Conservation (phyloP, 1,140 invertebrate species). For the Saccostrea glomerata region DNA sequence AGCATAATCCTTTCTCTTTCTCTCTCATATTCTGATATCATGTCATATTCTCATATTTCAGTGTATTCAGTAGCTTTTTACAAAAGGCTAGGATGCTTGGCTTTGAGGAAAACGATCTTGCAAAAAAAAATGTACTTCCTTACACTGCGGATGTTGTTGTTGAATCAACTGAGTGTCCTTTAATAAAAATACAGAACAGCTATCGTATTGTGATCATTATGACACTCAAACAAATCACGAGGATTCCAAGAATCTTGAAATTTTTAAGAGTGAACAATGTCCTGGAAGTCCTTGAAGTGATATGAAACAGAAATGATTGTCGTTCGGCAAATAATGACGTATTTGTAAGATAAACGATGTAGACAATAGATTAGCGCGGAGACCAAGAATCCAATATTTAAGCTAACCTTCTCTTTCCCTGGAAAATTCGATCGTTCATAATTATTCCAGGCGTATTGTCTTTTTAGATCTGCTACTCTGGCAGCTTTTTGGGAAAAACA, state of each 20-base stretch:
- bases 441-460: neutral
- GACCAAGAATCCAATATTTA: neutral
- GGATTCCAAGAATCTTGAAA: neutral
- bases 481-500: neutral
- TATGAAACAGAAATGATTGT: neutral
- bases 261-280: neutral
- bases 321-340: constrained; percentile 2
- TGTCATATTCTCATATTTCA: no score
- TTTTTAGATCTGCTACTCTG: neutral
- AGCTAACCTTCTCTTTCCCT: neutral
- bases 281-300: neutral
- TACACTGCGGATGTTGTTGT: neutral
- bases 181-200: neutral
- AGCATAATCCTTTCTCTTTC: no score
- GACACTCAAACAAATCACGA: neutral
- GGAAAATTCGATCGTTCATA: neutral
- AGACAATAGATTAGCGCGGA: neutral
- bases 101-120: neutral
- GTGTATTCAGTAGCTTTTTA: neutral
- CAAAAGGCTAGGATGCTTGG: neutral
- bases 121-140: neutral
- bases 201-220: neutral
- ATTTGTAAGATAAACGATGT: constrained; percentile 2
- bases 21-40: no score
- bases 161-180: neutral